phyloP scores from a whole-genome alignment of 2,888 invertebrate genomes.

The Chrysolina haemoptera region DNA sequence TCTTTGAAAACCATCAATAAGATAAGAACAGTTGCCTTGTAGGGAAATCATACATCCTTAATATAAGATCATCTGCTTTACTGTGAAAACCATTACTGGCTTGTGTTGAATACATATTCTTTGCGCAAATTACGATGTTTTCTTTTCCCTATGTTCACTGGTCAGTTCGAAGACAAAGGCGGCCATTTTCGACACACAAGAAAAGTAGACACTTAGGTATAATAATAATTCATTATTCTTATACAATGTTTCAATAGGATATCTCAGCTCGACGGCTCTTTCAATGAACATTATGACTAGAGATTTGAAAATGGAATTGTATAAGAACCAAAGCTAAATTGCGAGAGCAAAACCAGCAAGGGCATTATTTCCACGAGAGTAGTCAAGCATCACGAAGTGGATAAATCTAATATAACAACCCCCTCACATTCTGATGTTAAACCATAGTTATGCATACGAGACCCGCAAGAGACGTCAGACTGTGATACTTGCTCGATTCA shows the following conservation, averaged over 20 bases:
- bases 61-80: too few relatives aligned
- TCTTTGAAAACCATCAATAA: too few relatives aligned
- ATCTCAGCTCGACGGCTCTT: not conserved
- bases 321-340: constrained; percentile 55
- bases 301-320: constrained; percentile 41
- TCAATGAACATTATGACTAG: not conserved
- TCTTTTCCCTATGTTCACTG: too few relatives aligned
- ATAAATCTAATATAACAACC: constrained; percentile 67
- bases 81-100: too few relatives aligned
- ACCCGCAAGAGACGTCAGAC: constrained; percentile 62
- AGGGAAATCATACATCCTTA: too few relatives aligned
- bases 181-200: too few relatives aligned
- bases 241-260: not conserved
- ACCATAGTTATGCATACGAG: constrained; percentile 69
- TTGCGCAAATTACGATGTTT: too few relatives aligned
- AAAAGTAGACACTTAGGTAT: too few relatives aligned
- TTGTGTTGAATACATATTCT: too few relatives aligned
- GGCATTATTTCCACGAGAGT: constrained; percentile 64
- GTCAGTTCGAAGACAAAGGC: too few relatives aligned
- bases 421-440: constrained; percentile 66
- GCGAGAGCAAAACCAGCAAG: constrained; percentile 52
- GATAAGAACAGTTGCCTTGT: too few relatives aligned
- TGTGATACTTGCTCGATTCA: constrained; percentile 50
- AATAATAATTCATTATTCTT: too few relatives aligned
- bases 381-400: constrained; percentile 65